phyloP scores from a whole-genome alignment of 2,797 vertebrate genomes.

The Poliocrania exsul region DNA sequence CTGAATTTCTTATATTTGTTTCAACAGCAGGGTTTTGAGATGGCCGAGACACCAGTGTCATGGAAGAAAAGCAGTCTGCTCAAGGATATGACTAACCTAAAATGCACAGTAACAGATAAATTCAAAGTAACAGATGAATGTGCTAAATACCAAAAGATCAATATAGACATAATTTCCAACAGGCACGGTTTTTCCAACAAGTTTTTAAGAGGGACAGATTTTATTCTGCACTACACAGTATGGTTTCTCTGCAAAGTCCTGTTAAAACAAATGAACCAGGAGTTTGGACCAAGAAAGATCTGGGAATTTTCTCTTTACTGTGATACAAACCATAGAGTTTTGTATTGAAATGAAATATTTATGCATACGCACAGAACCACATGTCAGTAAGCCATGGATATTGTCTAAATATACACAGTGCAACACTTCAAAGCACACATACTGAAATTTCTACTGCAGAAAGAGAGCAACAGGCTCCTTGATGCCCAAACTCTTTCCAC shows the following conservation, averaged over 20 bases:
- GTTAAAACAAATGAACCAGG: background rate
- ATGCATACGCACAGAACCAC: background rate
- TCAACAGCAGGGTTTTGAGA: background rate
- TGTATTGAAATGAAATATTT: background rate
- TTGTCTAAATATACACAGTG: background rate
- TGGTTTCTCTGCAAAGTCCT: background rate
- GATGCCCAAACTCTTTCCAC: background rate
- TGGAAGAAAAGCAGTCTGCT: background rate
- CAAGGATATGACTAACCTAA: background rate
- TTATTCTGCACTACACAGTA: background rate
- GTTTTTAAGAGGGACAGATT: background rate
- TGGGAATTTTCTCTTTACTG: background rate
- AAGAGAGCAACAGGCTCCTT: background rate
- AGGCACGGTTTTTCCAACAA: background rate
- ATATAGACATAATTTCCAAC: background rate
- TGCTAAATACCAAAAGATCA: background rate
- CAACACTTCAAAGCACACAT: background rate
- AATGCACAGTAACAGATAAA: background rate
- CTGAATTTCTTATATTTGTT: background rate
- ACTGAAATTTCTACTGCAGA: background rate
- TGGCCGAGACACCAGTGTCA: background rate
- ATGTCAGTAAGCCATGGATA: background rate
- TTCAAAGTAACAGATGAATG: background rate
- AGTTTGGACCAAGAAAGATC: background rate
- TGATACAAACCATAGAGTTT: background rate